Evolutionary conservation across 2,113 vertebrate genomes (phyloP).

Genomic region (Tyrannus savana): DNA sequence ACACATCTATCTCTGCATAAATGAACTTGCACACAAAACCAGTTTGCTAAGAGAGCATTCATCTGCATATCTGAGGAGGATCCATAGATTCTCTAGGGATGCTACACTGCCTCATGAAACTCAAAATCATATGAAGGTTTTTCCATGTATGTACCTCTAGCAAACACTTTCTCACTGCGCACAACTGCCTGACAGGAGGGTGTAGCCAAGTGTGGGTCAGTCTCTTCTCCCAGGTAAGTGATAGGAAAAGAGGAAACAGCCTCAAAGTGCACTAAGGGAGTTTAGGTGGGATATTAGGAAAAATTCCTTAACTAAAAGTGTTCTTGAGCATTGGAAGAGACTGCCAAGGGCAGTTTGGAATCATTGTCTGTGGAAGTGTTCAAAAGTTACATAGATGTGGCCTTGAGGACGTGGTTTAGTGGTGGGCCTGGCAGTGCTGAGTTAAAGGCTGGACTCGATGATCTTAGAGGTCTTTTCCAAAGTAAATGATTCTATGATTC

Average conservation of each 20-base stretch:
- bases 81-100: not conserved
- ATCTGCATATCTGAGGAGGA: not conserved
- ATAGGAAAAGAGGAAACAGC: not conserved
- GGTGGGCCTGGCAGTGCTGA: not conserved
- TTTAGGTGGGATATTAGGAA: not conserved
- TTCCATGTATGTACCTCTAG: not conserved
- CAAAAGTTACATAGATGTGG: accelerated
- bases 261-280: not conserved
- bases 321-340: not conserved
- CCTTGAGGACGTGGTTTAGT: not conserved
- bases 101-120: not conserved
- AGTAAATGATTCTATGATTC: not conserved
- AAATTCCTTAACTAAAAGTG: not conserved
- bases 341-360: not conserved
- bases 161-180: not conserved
- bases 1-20: not conserved
- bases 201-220: not conserved
- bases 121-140: not conserved
- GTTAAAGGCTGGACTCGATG: not conserved
- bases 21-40: not conserved
- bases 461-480: not conserved
- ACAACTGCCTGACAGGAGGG: not conserved
- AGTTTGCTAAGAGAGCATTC: not conserved
- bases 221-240: not conserved
- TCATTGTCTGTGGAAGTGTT: not conserved